Evolutionary conservation across 2,113 vertebrate species (phyloP).

Genomic region (Hydrochoerus hydrochaeris): DNA sequence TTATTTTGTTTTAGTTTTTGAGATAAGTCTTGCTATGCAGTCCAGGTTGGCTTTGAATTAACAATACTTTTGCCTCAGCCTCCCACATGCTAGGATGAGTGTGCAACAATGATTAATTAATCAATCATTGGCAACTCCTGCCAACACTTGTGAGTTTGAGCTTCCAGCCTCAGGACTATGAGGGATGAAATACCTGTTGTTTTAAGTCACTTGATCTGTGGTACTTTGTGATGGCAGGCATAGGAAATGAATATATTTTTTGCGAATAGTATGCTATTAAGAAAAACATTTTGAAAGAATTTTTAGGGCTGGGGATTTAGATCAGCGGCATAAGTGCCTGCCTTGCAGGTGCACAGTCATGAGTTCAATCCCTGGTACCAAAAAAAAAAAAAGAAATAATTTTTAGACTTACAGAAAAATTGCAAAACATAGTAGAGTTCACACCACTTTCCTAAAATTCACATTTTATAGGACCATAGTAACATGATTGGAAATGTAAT

Average conservation of each 20-base stretch:
- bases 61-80: not conserved
- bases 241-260: not conserved
- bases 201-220: slow-evolving; percentile 24
- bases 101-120: too few species aligned
- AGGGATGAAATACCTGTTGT: not conserved
- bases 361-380: too few species aligned
- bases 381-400: too few species aligned
- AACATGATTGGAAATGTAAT: slow-evolving; percentile 23
- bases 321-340: too few species aligned
- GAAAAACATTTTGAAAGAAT: not conserved
- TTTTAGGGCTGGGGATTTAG: too few species aligned
- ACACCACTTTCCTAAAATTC: slow-evolving; percentile 13
- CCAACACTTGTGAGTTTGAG: not conserved
- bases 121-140: not conserved
- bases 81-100: not conserved
- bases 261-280: not conserved
- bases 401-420: not conserved
- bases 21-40: not conserved
- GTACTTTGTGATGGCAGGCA: not conserved
- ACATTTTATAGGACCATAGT: not conserved
- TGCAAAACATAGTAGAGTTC: not conserved
- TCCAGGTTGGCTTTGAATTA: not conserved
- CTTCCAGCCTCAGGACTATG: not conserved
- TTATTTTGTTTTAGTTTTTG: not conserved
- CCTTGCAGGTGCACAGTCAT: too few species aligned